Evolutionary conservation across 2,888 invertebrate genomes (phyloP).

Genomic region (Polylopha cassiicola): DNA sequence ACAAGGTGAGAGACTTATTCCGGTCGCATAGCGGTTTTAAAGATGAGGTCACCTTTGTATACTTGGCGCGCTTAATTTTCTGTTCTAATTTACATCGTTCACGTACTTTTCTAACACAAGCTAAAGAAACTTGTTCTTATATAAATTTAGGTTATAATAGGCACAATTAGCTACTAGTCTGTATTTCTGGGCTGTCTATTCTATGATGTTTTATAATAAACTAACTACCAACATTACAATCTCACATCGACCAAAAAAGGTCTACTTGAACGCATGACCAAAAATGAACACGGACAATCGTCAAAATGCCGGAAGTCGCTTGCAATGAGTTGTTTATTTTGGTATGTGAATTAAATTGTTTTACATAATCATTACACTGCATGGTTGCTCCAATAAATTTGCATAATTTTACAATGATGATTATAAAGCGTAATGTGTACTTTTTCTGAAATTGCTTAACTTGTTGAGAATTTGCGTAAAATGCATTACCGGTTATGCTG

Average conservation of each 20-base stretch:
- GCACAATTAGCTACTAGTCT: too few species aligned
- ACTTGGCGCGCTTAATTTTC: constrained; percentile 5
- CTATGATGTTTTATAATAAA: too few species aligned
- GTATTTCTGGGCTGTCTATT: too few species aligned
- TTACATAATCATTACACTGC: constrained; percentile 5
- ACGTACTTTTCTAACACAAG: constrained; percentile 12
- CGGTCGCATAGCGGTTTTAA: constrained; percentile 62
- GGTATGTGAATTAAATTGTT: not conserved
- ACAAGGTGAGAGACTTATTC: constrained; percentile 50
- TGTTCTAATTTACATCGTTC: constrained; percentile 7
- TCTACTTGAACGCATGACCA: constrained; percentile 10
- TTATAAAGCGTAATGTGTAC: constrained; percentile 5
- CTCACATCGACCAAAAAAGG: too few species aligned
- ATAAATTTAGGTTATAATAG: constrained; percentile 3
- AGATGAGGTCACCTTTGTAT: constrained; percentile 44
- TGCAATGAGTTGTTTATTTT: too few species aligned
- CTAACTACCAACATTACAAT: too few species aligned
- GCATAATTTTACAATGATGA: constrained; percentile 4
- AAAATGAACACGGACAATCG: too few species aligned
- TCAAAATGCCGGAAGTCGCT: too few species aligned
- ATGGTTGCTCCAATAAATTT: constrained; percentile 5
- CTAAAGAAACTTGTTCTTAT: constrained; percentile 3
- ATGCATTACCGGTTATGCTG: constrained; percentile 1
- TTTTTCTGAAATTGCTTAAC: not conserved
- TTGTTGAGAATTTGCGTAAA: constrained; percentile 4